Percentiles rank a stretch among this genome's conserved stretches.
Evolutionary conservation across 2,888 invertebrate species (phyloP).

Genomic region (Apodemia mormo): DNA sequence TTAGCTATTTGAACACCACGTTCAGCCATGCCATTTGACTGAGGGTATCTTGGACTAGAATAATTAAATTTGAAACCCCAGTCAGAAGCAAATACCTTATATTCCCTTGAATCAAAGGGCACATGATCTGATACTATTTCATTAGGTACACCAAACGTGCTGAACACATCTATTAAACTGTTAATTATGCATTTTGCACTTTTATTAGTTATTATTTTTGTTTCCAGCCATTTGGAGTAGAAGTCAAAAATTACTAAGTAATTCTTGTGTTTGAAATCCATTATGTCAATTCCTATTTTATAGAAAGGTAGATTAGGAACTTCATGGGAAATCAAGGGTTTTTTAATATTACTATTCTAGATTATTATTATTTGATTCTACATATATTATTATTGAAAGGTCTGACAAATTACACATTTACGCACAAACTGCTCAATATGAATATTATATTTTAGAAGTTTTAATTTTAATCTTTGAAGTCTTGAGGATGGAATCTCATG

Average conservation of each 20-base stretch:
- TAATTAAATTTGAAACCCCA: not conserved
- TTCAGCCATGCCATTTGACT: not conserved
- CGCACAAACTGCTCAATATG: slow-evolving; percentile 11
- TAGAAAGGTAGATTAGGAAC: not conserved
- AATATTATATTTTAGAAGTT: not conserved
- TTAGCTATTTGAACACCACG: not conserved
- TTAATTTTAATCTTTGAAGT: not conserved
- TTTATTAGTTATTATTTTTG: slow-evolving; percentile 21
- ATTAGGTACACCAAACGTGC: slow-evolving; percentile 20
- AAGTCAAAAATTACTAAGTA: slow-evolving; percentile 20
- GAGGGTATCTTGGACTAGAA: not conserved
- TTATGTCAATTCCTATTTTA: not conserved
- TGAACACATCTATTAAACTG: slow-evolving; percentile 20
- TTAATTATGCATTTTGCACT: slow-evolving; percentile 11
- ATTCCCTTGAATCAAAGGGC: slow-evolving; percentile 25
- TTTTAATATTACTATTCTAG: not conserved
- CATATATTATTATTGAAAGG: too few species aligned
- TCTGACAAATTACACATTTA: slow-evolving; percentile 16
- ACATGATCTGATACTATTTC: slow-evolving; percentile 24
- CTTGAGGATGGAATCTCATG: not conserved
- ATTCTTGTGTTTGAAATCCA: not conserved
- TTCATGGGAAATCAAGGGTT: not conserved
- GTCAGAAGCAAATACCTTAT: slow-evolving; percentile 14
- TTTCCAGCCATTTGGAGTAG: slow-evolving; percentile 19
- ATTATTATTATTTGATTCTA: too few species aligned